These are phyloP conservation scores for Pampusana beccarii DNA, from an alignment of 2,113 vertebrate genomes.

Conservation along the genomic window DNA sequence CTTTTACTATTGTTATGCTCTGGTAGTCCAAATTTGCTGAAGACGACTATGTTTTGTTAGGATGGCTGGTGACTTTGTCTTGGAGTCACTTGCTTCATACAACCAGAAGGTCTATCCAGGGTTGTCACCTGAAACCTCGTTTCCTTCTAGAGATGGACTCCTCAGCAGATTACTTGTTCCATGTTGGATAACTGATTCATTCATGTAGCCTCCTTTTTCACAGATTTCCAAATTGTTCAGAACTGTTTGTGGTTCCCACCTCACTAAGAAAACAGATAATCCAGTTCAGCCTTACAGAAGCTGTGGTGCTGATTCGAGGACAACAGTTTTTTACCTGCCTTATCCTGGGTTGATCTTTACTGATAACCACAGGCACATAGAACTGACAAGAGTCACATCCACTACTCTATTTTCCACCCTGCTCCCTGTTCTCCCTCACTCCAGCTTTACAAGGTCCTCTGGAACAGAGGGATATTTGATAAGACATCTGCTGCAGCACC, in stretches of 20 bases:
- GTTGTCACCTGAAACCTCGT: background rate
- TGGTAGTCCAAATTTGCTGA: background rate
- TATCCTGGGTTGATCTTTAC: background rate
- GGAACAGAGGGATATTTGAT: background rate
- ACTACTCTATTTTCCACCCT: background rate
- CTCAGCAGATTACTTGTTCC: background rate
- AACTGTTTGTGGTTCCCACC: background rate
- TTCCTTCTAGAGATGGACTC: background rate
- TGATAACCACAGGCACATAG: background rate
- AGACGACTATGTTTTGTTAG: background rate
- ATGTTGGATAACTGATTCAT: fast-evolving
- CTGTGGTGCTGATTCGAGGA: background rate
- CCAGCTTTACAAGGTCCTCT: background rate
- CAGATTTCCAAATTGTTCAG: background rate
- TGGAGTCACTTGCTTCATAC: background rate
- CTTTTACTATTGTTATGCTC: background rate
- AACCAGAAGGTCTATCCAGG: background rate
- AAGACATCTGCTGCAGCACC: background rate
- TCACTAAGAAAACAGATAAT: background rate
- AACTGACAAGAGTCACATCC: background rate
- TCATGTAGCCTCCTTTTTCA: background rate
- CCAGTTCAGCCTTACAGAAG: background rate
- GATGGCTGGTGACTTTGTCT: background rate
- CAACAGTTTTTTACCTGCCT: background rate
- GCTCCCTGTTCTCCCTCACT: background rate